These are phyloP conservation scores for Sphaeridia pumilis DNA, from an alignment of 2,888 invertebrate genomes.

Conservation along the genomic window DNA sequence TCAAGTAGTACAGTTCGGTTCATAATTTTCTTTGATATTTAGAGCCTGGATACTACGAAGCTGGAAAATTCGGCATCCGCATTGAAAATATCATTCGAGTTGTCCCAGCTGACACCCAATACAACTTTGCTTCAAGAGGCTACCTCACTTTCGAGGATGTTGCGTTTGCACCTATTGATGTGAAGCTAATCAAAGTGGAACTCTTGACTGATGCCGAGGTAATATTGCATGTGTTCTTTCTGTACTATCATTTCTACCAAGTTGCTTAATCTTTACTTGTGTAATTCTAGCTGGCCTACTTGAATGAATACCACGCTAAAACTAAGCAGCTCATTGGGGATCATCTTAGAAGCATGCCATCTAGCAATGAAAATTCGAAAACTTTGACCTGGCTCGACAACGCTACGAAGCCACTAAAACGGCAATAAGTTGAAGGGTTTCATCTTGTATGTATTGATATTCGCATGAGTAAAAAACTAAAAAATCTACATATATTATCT, in stretches of 20 bases:
- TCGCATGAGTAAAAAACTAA: too few relatives aligned
- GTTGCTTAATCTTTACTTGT: too few relatives aligned
- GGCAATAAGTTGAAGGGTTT: too few relatives aligned
- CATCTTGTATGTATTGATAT: too few relatives aligned
- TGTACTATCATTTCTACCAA: too few relatives aligned
- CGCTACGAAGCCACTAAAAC: slow-evolving; percentile 25
- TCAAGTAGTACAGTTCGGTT: background rate
- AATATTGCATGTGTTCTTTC: too few relatives aligned
- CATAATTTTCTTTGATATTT: too few relatives aligned
- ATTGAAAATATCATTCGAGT: slow-evolving; percentile 78
- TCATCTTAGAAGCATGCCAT: slow-evolving; percentile 15
- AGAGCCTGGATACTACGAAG: slow-evolving; percentile 90
- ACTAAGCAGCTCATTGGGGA: slow-evolving; percentile 58
- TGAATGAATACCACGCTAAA: slow-evolving; percentile 67
- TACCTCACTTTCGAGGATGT: slow-evolving; percentile 73
- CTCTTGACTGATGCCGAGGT: slow-evolving; percentile 70
- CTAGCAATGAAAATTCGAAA: background rate
- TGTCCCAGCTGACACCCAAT: slow-evolving; percentile 48
- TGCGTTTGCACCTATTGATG: slow-evolving; percentile 77
- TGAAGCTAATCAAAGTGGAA: slow-evolving; percentile 56
- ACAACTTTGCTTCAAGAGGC: slow-evolving; percentile 58
- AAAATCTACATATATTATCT: too few relatives aligned
- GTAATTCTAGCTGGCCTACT: slow-evolving; percentile 51
- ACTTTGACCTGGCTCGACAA: slow-evolving; percentile 23
- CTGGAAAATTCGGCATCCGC: slow-evolving; percentile 76